Evolutionary conservation across 2,113 vertebrate genomes (phyloP).

Genomic region (Vicugna pacos): DNA sequence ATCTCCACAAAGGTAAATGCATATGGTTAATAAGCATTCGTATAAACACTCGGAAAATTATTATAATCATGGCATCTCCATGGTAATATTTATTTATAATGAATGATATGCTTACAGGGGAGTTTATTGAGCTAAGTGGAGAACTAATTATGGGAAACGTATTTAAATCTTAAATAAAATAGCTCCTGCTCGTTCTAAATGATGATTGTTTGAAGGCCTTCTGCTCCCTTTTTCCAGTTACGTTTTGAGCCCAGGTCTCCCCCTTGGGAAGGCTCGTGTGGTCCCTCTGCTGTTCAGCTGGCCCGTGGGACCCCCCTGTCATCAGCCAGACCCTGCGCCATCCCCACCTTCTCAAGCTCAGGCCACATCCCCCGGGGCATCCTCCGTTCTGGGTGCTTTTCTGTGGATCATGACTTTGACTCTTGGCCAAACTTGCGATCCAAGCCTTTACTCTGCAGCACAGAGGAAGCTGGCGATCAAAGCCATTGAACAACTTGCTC

Average conservation of each 20-base stretch:
- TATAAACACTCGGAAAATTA: conserved; percentile 60
- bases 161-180: not conserved
- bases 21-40: conserved; percentile 30
- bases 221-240: not conserved
- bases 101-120: conserved; percentile 50
- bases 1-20: conserved; percentile 38
- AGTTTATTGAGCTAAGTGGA: conserved; percentile 53
- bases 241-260: fast-evolving
- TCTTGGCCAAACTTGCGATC: fast-evolving
- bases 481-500: not conserved
- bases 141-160: not conserved
- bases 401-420: fast-evolving
- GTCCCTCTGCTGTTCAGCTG: fast-evolving
- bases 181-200: not conserved
- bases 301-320: fast-evolving
- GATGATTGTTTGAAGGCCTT: not conserved
- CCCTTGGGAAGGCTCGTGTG: fast-evolving
- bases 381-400: fast-evolving
- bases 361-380: fast-evolving
- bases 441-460: fast-evolving
- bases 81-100: conserved; percentile 74
- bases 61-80: conserved; percentile 63
- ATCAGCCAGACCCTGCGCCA: fast-evolving
- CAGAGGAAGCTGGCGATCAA: too few relatives aligned
- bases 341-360: not conserved